Evolutionary conservation across 2,888 invertebrate genomes (phyloP).

Genomic region (Erannis defoliaria): DNA sequence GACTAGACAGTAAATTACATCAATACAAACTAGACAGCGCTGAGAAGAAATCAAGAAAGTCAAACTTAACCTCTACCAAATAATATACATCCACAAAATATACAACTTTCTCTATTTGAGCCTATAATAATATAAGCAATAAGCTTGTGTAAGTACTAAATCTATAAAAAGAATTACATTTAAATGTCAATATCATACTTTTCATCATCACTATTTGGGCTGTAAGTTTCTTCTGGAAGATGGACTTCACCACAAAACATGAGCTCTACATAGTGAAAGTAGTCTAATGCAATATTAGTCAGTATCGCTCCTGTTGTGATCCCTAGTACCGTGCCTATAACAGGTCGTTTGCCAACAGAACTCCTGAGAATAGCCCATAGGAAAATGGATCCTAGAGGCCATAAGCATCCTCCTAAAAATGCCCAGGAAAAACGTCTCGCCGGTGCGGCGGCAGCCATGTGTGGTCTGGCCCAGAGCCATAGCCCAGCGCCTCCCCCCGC

Average conservation of each 20-base stretch:
- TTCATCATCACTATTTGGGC: constrained; percentile 84
- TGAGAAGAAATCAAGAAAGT: constrained; percentile 29
- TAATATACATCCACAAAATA: constrained; percentile 46
- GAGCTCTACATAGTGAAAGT: constrained; percentile 88
- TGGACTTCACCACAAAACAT: constrained; percentile 85
- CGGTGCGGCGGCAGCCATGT: constrained; percentile 89
- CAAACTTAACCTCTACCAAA: constrained; percentile 53
- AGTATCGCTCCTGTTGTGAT: constrained; percentile 90
- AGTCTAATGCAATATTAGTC: constrained; percentile 88
- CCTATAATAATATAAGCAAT: constrained; percentile 44
- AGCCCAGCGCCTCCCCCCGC: constrained; percentile 94
- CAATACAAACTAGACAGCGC: constrained; percentile 49
- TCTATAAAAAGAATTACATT: constrained; percentile 36
- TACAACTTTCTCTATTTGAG: constrained; percentile 36
- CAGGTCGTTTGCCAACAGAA: constrained; percentile 90
- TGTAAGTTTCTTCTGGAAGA: constrained; percentile 76
- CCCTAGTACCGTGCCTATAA: constrained; percentile 89
- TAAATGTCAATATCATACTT: constrained; percentile 83
- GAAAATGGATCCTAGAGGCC: constrained; percentile 96
- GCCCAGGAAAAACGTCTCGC: constrained; percentile 89
- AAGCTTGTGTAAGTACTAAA: constrained; percentile 28
- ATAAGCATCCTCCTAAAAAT: constrained; percentile 92
- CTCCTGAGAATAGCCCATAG: constrained; percentile 95
- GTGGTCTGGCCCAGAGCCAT: constrained; percentile 93
- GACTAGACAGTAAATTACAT: constrained; percentile 52